Percentiles rank a stretch among this genome's conserved stretches.
phyloP scores from a whole-genome alignment of 92 coral and sea anemone species.

The Epizoanthus scotinus region DNA sequence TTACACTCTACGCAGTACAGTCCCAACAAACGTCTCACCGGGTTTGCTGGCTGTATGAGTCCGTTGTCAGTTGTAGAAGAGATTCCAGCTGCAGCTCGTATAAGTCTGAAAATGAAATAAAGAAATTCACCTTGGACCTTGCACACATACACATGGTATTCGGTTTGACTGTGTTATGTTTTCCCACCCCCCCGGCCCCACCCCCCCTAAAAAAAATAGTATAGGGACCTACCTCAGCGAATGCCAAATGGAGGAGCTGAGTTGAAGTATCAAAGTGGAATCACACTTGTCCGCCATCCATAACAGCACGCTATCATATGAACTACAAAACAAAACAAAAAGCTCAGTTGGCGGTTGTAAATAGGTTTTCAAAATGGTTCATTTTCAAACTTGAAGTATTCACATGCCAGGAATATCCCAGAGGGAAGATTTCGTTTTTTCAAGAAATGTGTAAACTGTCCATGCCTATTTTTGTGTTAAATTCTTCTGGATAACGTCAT shows the following conservation, averaged over 20 bases:
- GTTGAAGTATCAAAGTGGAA: constrained; percentile 67
- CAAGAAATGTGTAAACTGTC: too few species aligned
- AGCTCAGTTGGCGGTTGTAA: not conserved
- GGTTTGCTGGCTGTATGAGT: constrained; percentile 71
- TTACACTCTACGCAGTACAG: too few species aligned
- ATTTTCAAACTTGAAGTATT: not conserved
- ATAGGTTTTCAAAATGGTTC: not conserved
- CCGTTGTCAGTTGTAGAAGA: constrained; percentile 54
- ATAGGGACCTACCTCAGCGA: constrained; percentile 71
- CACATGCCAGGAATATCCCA: too few species aligned
- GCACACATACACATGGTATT: too few species aligned
- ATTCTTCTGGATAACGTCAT: too few species aligned
- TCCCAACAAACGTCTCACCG: constrained; percentile 44
- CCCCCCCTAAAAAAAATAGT: too few species aligned
- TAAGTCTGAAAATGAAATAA: constrained; percentile 49
- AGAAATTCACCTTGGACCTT: not conserved
- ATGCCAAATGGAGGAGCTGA: constrained; percentile 79
- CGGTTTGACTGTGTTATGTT: not conserved
- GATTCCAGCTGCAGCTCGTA: constrained; percentile 86
- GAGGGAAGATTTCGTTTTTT: too few species aligned
- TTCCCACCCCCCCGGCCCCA: too few species aligned
- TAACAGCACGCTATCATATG: constrained; percentile 61
- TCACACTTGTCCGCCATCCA: constrained; percentile 83
- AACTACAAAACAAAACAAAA: constrained; percentile 43
- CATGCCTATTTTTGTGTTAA: too few species aligned